phyloP scores from a whole-genome alignment of 2,888 invertebrate species.

The Catotricha subobsoleta region DNA sequence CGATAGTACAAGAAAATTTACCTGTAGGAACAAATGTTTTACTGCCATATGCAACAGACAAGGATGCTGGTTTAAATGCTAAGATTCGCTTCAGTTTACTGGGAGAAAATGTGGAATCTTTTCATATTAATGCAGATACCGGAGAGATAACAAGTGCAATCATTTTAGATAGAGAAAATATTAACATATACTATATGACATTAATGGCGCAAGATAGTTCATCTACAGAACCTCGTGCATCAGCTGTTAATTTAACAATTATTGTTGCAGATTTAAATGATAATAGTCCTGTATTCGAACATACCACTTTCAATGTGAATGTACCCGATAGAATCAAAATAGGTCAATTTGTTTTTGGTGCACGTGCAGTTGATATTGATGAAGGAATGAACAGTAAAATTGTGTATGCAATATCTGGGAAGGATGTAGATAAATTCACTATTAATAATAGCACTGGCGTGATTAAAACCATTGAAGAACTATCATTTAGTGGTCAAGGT shows the following conservation, averaged over 20 bases:
- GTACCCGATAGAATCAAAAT: constrained; percentile 63
- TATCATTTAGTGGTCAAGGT: constrained; percentile 36
- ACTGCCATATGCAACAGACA: constrained; percentile 60
- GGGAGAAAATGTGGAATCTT: constrained; percentile 65
- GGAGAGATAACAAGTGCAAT: constrained; percentile 61
- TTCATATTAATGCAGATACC: constrained; percentile 57
- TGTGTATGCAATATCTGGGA: constrained; percentile 56
- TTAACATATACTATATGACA: constrained; percentile 56
- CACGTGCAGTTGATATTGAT: constrained; percentile 70
- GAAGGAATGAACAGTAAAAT: constrained; percentile 66
- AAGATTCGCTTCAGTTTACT: constrained; percentile 70
- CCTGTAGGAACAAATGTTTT: constrained; percentile 60
- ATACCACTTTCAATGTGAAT: constrained; percentile 55
- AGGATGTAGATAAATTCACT: constrained; percentile 56
- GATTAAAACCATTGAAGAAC: constrained; percentile 55
- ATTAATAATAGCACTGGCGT: constrained; percentile 73
- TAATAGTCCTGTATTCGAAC: constrained; percentile 61
- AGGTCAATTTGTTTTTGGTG: constrained; percentile 81
- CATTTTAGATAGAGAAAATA: constrained; percentile 63
- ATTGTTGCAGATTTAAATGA: constrained; percentile 68
- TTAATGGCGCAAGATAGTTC: constrained; percentile 80
- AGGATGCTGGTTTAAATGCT: constrained; percentile 69
- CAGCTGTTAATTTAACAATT: constrained; percentile 68
- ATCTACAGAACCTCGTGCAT: constrained; percentile 63
- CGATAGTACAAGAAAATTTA: constrained; percentile 65